Conservation (phyloP, 2,888 invertebrate genomes). For the Sclerodermus sp. region DNA sequence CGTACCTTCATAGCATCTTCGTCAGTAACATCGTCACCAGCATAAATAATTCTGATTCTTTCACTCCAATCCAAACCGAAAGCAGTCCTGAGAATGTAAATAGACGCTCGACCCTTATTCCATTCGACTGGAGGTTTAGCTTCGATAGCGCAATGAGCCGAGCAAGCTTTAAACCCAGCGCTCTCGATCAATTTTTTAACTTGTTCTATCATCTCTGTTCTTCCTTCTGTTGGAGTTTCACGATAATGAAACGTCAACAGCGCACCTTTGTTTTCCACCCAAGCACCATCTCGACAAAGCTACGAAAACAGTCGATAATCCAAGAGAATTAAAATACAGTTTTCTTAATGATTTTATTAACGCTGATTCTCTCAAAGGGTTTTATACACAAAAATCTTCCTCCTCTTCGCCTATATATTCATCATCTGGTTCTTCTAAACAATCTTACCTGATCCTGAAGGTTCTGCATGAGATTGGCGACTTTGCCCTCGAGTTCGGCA, state of each 20-base stretch:
- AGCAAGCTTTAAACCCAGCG: slow-evolving; percentile 77
- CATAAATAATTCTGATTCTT: slow-evolving; percentile 85
- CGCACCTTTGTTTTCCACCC: slow-evolving; percentile 91
- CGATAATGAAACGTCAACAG: slow-evolving; percentile 85
- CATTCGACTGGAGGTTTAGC: slow-evolving; percentile 88
- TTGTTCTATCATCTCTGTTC: slow-evolving; percentile 70
- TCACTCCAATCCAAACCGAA: slow-evolving; percentile 93
- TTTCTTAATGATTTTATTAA: too few relatives aligned
- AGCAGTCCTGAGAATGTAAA: slow-evolving; percentile 85
- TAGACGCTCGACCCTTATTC: slow-evolving; percentile 89
- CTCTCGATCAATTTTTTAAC: slow-evolving; percentile 74
- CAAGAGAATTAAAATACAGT: too few relatives aligned
- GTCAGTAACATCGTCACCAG: slow-evolving; percentile 85
- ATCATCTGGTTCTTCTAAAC: too few relatives aligned
- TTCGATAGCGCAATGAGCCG: slow-evolving; percentile 86
- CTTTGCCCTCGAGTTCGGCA: slow-evolving; percentile 78
- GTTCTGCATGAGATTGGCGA: slow-evolving; percentile 73
- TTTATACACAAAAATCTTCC: too few relatives aligned
- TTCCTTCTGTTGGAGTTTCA: slow-evolving; percentile 73
- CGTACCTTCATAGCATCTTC: slow-evolving; percentile 86
- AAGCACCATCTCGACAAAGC: slow-evolving; percentile 85
- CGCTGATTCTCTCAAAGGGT: too few relatives aligned
- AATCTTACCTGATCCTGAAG: slow-evolving; percentile 78
- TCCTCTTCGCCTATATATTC: too few relatives aligned
- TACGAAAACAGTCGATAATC: slow-evolving; percentile 47